Evolutionary conservation across 2,888 invertebrate species (phyloP).

Genomic region (Mellilla xanthometata): DNA sequence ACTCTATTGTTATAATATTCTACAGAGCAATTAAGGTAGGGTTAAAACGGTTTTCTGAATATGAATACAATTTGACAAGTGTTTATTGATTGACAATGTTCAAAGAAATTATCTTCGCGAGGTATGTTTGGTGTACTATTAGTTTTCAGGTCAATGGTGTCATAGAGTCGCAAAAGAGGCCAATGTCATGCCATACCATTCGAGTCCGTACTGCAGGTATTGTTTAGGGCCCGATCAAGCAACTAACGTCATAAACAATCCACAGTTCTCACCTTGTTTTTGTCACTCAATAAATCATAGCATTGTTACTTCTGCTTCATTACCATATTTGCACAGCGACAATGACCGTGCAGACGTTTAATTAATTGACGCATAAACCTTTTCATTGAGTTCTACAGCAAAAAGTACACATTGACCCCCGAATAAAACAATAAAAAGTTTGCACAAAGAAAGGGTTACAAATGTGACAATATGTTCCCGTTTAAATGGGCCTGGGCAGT

Average conservation of each 20-base stretch:
- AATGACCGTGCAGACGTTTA: conserved; percentile 80
- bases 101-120: too few species aligned
- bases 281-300: conserved; percentile 70
- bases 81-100: too few species aligned
- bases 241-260: conserved; percentile 45
- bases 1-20: too few species aligned
- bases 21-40: too few species aligned
- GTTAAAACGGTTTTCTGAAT: too few species aligned
- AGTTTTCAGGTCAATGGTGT: too few species aligned
- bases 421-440: conserved; percentile 75
- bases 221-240: conserved; percentile 47
- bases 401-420: conserved; percentile 75
- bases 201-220: conserved; percentile 35
- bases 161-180: conserved; percentile 15
- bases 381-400: conserved; percentile 65
- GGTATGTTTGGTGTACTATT: too few species aligned
- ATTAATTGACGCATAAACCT: conserved; percentile 82
- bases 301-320: conserved; percentile 71
- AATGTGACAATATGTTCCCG: conserved; percentile 61
- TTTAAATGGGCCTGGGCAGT: conserved; percentile 72
- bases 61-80: too few species aligned
- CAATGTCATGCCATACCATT: conserved; percentile 16
- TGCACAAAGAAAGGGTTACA: conserved; percentile 65
- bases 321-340: conserved; percentile 78
- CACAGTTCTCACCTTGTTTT: conserved; percentile 73